phyloP scores from a whole-genome alignment of 1,140 invertebrate species.

The Lanistes nyassanus region DNA sequence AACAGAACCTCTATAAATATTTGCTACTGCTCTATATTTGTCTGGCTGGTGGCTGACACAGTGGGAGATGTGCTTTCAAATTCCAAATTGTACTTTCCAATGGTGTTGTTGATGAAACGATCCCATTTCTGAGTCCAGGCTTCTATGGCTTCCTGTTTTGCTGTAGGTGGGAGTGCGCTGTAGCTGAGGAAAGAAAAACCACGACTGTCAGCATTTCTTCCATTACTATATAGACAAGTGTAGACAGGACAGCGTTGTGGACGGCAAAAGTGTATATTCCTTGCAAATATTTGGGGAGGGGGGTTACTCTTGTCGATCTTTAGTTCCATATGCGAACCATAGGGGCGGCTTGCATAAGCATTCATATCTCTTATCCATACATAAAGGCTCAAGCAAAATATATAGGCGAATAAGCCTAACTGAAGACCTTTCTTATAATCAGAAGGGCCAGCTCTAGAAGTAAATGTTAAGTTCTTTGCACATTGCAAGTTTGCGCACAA shows the following conservation, averaged over 20 bases:
- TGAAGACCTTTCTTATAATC: too few species aligned
- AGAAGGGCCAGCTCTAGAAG: too few species aligned
- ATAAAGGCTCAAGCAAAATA: too few species aligned
- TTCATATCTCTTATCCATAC: background rate
- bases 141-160: slow-evolving; percentile 42
- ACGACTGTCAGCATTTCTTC: background rate
- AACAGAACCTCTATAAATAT: too few species aligned
- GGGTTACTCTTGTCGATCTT: background rate
- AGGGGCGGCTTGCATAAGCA: background rate
- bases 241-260: background rate
- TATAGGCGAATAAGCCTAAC: too few species aligned
- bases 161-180: slow-evolving; percentile 45
- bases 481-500: too few species aligned
- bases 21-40: too few species aligned
- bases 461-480: too few species aligned
- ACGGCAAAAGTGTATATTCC: background rate
- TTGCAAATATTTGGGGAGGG: background rate
- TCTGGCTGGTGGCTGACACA: too few species aligned
- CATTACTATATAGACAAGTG: background rate
- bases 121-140: slow-evolving; percentile 53
- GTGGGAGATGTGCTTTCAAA: too few species aligned
- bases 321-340: background rate
- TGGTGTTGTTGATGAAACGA: slow-evolving; percentile 36
- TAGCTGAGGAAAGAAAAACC: slow-evolving; percentile 45
- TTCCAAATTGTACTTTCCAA: too few species aligned